Base-by-base conservation (phyloP, 2,888 invertebrate genomes). In the Xestoiulus laeticollis region DNA sequence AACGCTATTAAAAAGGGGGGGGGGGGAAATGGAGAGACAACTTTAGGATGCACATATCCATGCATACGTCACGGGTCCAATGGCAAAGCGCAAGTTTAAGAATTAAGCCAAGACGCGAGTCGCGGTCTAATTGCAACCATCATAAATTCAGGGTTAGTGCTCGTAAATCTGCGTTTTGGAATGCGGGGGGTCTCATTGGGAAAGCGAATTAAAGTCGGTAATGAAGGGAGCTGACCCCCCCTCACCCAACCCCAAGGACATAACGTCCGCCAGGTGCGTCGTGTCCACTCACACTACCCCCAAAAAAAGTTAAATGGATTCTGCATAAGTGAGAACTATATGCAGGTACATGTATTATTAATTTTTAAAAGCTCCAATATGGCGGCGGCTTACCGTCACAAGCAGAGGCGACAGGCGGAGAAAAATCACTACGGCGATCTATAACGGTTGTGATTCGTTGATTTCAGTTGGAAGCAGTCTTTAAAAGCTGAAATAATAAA, bases 111-210 rank as follows among this genome's bases (percentile, higher is more conserved):
- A 48, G 48, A 48, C 48, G 14, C 48, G n/a, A 59, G 59, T 59
- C 59, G 3, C 59, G 59, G 59, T 59, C 59, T 59, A 59, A 59
- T 59, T 59, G 59, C 12, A 59, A 59, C 59, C n/a, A 59, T 19
- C 59, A 59, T 59, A 59, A 59, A 59, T 59, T n/a, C 59, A 59
- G n/a, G 16, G 59, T 4, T n/a, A 59, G 59, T 59, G 59, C 59
- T 59, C 59, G n/a, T 59, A 59, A 59, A 59, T 59, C 59, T 16
- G 59, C 59, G 59, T 59, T 59, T 59, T 59, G 59, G 59, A 59
- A 59, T 59, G 59, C 59, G 59, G 59, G 59, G n/a, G 59, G 59
- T 59, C 59, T 59, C 19, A 59, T 59, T n/a, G 19, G 59, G 59
- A 5, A n/a, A 59, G 59, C 59, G 59, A 59, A 59, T 59, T 59